phyloP scores from a whole-genome alignment of 1,140 invertebrate species.

The Pantala flavescens region DNA sequence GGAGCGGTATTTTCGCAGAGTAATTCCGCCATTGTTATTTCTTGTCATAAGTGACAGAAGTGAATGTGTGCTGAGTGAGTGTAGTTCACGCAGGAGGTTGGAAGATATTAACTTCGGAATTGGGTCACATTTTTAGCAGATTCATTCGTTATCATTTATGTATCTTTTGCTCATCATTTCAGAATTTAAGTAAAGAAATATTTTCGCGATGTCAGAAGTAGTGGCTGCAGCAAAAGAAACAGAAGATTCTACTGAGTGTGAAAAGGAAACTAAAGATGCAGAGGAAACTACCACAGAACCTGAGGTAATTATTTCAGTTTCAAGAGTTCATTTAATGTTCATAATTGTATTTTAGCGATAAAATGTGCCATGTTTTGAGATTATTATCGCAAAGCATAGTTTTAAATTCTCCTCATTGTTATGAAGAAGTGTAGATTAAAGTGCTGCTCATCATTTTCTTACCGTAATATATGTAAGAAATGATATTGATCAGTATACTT shows the following conservation, averaged over 20 bases:
- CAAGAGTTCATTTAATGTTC: neutral
- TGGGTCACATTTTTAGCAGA: no score
- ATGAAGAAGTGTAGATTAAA: neutral
- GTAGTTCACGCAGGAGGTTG: no score
- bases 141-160: no score
- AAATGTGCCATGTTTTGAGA: neutral
- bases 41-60: no score
- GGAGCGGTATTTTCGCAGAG: no score
- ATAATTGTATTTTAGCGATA: neutral
- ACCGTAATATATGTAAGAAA: neutral
- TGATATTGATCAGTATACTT: neutral
- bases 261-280: neutral
- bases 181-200: neutral
- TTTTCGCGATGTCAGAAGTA: neutral
- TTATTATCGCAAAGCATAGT: neutral
- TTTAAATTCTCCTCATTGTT: neutral
- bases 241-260: neutral
- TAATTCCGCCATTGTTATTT: no score
- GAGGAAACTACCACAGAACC: neutral
- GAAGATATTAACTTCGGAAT: no score
- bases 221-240: neutral
- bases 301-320: neutral
- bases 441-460: neutral
- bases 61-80: no score
- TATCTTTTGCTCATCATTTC: neutral